A percentile compares a stretch with the other conserved stretches of the same genome.
Evolutionary conservation across 2,888 invertebrate species (phyloP).

Genomic region (Cantharis rustica): DNA sequence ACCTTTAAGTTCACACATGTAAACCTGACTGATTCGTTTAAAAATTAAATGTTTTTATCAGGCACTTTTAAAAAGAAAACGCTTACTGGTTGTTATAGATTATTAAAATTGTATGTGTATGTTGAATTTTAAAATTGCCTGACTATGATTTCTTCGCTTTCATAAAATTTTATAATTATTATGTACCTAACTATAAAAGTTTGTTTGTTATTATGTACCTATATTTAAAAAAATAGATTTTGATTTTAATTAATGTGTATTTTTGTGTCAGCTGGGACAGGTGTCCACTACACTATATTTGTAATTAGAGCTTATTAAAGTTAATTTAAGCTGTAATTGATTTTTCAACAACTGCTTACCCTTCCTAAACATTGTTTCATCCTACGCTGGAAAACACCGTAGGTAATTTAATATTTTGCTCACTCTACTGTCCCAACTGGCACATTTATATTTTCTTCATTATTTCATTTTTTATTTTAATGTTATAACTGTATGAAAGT

Average conservation of each 20-base stretch:
- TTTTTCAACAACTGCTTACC: conserved; percentile 35
- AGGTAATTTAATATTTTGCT: conserved; percentile 48
- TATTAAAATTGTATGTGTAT: neutral
- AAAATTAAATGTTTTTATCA: neutral
- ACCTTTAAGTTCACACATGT: neutral
- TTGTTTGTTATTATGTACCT: neutral
- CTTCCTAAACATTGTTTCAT: conserved; percentile 34
- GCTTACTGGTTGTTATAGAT: neutral
- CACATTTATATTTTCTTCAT: conserved; percentile 50
- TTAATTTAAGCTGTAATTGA: conserved; percentile 31
- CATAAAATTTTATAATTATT: neutral
- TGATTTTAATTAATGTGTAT: conserved; percentile 17
- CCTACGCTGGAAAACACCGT: conserved; percentile 45
- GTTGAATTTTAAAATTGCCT: neutral
- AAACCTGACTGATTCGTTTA: neutral
- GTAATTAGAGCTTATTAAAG: conserved; percentile 47
- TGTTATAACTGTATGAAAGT: neutral
- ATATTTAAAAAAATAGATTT: neutral
- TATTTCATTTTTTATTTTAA: conserved; percentile 11
- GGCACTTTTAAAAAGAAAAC: conserved; percentile 1
- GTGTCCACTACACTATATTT: conserved; percentile 50
- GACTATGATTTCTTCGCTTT: neutral
- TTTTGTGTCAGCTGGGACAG: conserved; percentile 58
- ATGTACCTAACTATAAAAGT: neutral
- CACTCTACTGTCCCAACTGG: conserved; percentile 61